Base-by-base conservation (phyloP, 2,888 invertebrate species). In the Morpho helenor region DNA sequence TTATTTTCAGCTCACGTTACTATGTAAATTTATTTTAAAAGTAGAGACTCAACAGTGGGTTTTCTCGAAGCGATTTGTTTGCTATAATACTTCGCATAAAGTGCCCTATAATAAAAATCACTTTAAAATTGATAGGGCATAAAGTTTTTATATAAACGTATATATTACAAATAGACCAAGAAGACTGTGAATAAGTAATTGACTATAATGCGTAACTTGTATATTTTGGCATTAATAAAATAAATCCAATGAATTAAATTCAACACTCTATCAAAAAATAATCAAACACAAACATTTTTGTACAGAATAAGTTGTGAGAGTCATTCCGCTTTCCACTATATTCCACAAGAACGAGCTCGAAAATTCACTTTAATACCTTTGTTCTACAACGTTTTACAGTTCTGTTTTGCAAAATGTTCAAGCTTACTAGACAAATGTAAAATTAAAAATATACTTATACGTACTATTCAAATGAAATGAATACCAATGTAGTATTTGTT, bases 291-390 rank as follows among this genome's bases (percentile, higher is more conserved):
- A 85, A 86, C 81, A 84, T 84, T 86, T 87, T 85, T 85, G 85
- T 82, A 83, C 80, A 76, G 74, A 62, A 57, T 82, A 83, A 85
- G 82, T 84, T 85, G 84, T 82, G 76, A 77, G 77, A 79, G 79
- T 80, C 76, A 81, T 76, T 80, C 77, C 82, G 82, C 80, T 83
- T 82, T 80, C 76, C 78, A 75, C 77, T 74, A 77, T 82, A 78
- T 81, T 79, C 73, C 77, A 75, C 72, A 72, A 76, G 75, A 79
- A 73, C 75, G 76, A 82, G 87, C 85, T 84, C 78, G 80, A 82
- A 87, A 85, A 87, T 87, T 87, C 82, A 79, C 82, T 87, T 87
- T 87, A 87, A 88, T 85, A 85, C 84, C 85, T 84, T 87, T 87
- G 86, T 87, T 87, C 84, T 81, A 83, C 84, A 85, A 74, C 79